Evolutionary conservation across 2,113 vertebrate genomes (phyloP).

Genomic region (Hippocampus barbouri): DNA sequence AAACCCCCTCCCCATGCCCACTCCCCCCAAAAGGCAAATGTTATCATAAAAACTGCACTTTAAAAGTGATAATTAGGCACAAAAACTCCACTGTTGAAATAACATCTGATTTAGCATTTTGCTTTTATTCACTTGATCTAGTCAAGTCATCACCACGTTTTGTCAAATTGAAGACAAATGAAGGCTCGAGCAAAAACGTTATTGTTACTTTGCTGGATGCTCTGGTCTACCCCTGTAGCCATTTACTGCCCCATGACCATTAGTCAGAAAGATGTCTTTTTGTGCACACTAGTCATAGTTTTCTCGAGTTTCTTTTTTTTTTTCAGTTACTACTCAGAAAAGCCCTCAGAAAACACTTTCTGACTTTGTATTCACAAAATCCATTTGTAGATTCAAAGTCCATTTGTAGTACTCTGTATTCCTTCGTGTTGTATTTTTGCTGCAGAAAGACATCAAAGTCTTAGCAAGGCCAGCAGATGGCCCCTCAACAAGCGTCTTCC

Average conservation of each 20-base stretch:
- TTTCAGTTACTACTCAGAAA: background rate
- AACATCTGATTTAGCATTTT: background rate
- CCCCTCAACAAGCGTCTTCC: constrained; percentile 9
- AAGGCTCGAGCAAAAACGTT: constrained; percentile 8
- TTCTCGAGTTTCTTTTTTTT: background rate
- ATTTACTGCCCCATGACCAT: background rate
- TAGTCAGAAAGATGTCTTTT: background rate
- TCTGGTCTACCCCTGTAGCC: background rate
- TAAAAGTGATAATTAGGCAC: background rate
- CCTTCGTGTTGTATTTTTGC: background rate
- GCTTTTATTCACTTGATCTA: constrained; percentile 3
- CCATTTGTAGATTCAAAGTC: background rate
- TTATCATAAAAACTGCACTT: background rate
- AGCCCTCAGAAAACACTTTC: background rate
- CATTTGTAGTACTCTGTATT: background rate
- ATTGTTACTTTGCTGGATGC: constrained; percentile 31
- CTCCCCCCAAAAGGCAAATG: background rate
- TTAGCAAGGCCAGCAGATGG: constrained; percentile 3
- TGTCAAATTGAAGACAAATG: constrained; percentile 40
- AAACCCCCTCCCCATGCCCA: background rate
- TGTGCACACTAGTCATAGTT: background rate
- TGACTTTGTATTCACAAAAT: background rate
- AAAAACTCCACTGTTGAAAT: background rate
- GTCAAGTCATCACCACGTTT: background rate
- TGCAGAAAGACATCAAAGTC: constrained; percentile 6